Base-by-base conservation (phyloP, 2,797 vertebrate species). In the Xiphorhynchus erythropygius region DNA sequence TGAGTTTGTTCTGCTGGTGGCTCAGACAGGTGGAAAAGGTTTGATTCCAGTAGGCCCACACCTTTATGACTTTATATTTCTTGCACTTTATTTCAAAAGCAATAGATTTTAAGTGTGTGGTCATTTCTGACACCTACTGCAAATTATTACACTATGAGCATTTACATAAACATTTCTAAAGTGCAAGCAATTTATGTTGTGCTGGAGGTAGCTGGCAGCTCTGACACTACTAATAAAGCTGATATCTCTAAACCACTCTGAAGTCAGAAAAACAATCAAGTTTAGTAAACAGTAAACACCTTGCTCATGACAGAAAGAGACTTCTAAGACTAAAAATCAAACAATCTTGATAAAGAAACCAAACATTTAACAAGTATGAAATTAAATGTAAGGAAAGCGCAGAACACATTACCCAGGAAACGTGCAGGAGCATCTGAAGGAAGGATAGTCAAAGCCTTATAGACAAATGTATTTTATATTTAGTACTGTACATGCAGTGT, bases 371-470 rank as follows among this genome's bases (percentile, higher is more conserved):
- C 33, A 25, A 24, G 62, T 52, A 55, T 52, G 19, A 60, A 62
- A 50, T 63, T 0, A 0, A 65, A 37, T 8, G 62, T 53, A 67
- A 76, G 9, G 6, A 33, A 64, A 50, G 8, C 11, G 8, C 7
- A 28, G 28, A 62, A 32, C 7, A 60, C 7, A 5, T 25, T 18
- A 27, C 9, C 10, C 4, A 15, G 52, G 25, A 60, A 76, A 60
- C 3, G 18, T 37, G 7, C 11, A 57, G 11, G 5, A 9, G 3
- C 11, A 24, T 57, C 11, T 32, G 53, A 15, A n/a, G 12, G 24
- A 68, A 57, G 10, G 22, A 30, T 5, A 12, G 4, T 22, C 15
- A 69, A 79, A 35, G 14, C 6, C 49, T 39, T 39, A 69, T 6
- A 80, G 32, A 77, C 41, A 18, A 21, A 35, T 12, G 11, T 32